Evolutionary conservation across 1,140 invertebrate species (phyloP).

Genomic region (Battus philenor): DNA sequence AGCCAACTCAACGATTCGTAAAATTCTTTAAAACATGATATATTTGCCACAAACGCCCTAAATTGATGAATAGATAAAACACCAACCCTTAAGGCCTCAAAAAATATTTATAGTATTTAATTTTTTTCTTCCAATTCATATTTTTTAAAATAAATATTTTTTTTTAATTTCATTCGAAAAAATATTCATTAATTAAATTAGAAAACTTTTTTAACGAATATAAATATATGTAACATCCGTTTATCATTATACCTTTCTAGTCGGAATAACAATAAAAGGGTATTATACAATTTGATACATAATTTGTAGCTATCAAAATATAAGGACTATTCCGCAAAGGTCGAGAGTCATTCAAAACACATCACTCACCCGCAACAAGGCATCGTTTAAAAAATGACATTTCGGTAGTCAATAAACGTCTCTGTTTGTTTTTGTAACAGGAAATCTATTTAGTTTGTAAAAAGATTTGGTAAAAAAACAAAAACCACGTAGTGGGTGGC

Average conservation of each 20-base stretch:
- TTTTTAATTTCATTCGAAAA: background rate
- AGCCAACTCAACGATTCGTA: conserved; percentile 43
- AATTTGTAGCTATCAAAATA: conserved; percentile 37
- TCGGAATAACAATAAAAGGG: no score
- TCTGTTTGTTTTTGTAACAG: conserved; percentile 73
- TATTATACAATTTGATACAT: conserved; percentile 17
- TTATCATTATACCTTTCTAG: no score
- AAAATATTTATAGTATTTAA: no score
- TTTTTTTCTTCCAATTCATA: no score
- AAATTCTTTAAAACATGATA: conserved; percentile 56
- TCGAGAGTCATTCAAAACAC: conserved; percentile 62
- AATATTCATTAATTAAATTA: conserved; percentile 15
- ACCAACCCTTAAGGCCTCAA: no score
- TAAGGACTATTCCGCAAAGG: conserved; percentile 42
- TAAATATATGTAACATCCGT: no score
- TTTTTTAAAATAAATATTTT: no score
- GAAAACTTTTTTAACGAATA: no score
- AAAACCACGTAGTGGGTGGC: conserved; percentile 62
- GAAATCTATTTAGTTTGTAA: conserved; percentile 68
- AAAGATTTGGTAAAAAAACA: conserved; percentile 43
- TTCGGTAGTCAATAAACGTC: conserved; percentile 61
- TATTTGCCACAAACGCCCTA: conserved; percentile 44
- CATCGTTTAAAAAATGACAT: conserved; percentile 47
- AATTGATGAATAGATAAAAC: conserved; percentile 56
- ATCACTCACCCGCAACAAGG: conserved; percentile 66